Evolutionary conservation across 2,113 vertebrate genomes (phyloP), one percentile per base, ranked within the genome.

Genomic region (Trichomycterus rosablanca): DNA sequence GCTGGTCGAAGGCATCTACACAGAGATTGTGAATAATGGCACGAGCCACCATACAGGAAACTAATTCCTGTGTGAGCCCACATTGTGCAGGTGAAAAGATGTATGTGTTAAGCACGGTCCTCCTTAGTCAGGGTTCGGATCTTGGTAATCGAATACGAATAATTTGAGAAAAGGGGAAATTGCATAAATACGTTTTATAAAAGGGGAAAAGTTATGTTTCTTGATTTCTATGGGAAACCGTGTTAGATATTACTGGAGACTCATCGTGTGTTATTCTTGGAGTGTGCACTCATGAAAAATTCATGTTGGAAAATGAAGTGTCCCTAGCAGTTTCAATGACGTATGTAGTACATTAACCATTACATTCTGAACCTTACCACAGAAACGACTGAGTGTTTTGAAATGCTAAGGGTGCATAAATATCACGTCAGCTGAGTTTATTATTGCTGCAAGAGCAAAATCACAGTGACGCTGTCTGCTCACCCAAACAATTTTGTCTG

Each of bases 391-490:
- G 37, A 37, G 15, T 34, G 22, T 37, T 50, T 40, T 34, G 12
- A 44, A 42, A 39, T 20, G 18, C 43, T n/a, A 60, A 44, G 43
- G 15, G 39, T 39, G 35, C 44, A 43, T 44, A 44, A 61, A 44
- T 39, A 16, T n/a, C 30, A 34, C 40, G 44, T 32, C 35, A 30
- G 45, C 40, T 8, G 8, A 14, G 28, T 49, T 64, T 48, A 42
- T 66, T 53, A 34, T 55, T 44, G 32, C 39, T 18, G 20, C 37
- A 18, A 23, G 40, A 16, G n/a, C 18, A 34, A 26, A 54, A 49
- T 70, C 48, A n/a, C 19, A 59, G 48, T 26, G 22, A 45, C 23
- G 23, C 34, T 34, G 23, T 40, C 32, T 14, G 19, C 43, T 65
- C 39, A 45, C 40, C 53, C 50, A 19, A 37, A 28, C 56, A 42